phyloP scores from a whole-genome alignment of 2,888 invertebrate genomes.

The Zhuqinia jingwanae region DNA sequence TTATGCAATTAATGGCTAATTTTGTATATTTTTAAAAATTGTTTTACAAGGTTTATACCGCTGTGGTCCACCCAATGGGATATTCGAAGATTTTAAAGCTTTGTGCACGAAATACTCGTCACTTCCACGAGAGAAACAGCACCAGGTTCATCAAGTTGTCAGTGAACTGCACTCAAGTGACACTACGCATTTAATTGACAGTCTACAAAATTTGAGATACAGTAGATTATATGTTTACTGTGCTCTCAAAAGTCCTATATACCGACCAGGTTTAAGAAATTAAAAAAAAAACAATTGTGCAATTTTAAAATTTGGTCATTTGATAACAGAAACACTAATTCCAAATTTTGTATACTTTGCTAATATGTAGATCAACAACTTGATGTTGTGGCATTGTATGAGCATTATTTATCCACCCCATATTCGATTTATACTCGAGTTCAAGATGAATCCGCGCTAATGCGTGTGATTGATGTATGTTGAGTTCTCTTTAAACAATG shows the following conservation, averaged over 20 bases:
- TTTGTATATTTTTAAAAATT: too few relatives aligned
- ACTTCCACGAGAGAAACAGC: not conserved
- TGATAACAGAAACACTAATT: too few relatives aligned
- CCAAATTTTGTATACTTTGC: not conserved
- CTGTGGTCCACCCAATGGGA: constrained; percentile 53
- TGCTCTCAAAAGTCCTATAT: constrained; percentile 11
- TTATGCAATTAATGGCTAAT: too few relatives aligned
- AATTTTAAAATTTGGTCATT: not conserved
- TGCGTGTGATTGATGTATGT: constrained; percentile 50
- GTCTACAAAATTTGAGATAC: constrained; percentile 34
- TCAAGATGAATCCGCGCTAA: not conserved
- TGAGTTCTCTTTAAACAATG: not conserved
- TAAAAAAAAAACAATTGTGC: not conserved
- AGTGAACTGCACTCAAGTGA: constrained; percentile 35
- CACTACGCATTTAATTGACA: constrained; percentile 45
- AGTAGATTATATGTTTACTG: constrained; percentile 55
- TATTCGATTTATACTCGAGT: constrained; percentile 57
- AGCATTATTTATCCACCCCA: constrained; percentile 47
- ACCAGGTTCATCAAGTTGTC: constrained; percentile 3
- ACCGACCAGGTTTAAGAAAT: constrained; percentile 19
- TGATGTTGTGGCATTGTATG: constrained; percentile 30
- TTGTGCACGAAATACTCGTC: constrained; percentile 27
- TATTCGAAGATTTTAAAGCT: constrained; percentile 9
- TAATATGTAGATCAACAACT: constrained; percentile 34
- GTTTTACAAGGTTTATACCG: constrained; percentile 55